Conservation (phyloP, 1,140 invertebrate species). For the Drosophila aff. region DNA sequence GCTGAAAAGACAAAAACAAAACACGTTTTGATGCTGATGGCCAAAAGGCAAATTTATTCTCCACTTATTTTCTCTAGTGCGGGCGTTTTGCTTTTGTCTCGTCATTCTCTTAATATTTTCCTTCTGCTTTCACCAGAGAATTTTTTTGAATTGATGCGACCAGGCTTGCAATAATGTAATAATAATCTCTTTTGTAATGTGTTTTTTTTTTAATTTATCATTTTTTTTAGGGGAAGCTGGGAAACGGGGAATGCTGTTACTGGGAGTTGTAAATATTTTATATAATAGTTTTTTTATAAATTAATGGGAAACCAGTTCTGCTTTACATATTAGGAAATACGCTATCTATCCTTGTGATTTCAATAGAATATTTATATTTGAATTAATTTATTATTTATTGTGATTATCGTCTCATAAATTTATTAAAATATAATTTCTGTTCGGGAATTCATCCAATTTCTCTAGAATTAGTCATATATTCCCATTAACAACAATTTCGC, state of each 20-base stretch:
- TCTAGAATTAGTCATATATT: neutral
- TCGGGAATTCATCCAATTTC: neutral
- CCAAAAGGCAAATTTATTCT: constrained; percentile 72
- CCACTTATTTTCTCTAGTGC: constrained; percentile 17
- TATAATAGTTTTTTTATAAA: too few relatives aligned
- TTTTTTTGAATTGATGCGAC: constrained; percentile 20
- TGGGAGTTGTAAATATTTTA: too few relatives aligned
- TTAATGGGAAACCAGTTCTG: neutral
- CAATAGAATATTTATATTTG: neutral
- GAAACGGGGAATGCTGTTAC: neutral
- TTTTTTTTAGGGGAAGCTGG: neutral
- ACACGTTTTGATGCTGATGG: constrained; percentile 60
- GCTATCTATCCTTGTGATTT: neutral
- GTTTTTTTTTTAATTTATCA: neutral
- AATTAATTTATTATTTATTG: neutral
- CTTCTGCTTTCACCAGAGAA: constrained; percentile 1
- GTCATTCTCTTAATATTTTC: neutral
- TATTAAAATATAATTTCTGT: neutral
- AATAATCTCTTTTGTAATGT: constrained; percentile 3
- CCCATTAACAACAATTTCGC: neutral
- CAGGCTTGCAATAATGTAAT: constrained; percentile 9
- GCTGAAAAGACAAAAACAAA: constrained; percentile 24
- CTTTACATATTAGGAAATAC: too few relatives aligned
- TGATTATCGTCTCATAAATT: neutral
- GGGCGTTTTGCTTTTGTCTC: constrained; percentile 11